Base-by-base conservation (phyloP, 2,888 invertebrate genomes). In the Aproaerema taeniolella region DNA sequence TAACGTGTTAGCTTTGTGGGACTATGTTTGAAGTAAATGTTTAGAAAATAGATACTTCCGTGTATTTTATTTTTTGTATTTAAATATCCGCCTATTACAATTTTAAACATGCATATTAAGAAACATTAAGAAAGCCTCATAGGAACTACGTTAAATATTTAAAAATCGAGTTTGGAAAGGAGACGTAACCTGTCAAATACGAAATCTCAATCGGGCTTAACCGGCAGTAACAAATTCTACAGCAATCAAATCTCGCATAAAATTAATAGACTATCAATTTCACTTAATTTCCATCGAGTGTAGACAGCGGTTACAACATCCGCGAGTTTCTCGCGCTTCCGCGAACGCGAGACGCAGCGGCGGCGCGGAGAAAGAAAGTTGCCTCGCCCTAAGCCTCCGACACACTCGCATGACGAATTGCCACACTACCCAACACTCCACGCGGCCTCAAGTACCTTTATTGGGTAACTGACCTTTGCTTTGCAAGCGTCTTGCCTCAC, bases 391-490 rank as follows among this genome's bases (percentile, higher is more conserved):
- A 68, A 63, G 70, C 74, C 68, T 70, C 53, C 47, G 47, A 51
- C 59, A 57, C 58, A 55, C 59, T 62, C 58, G 53, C 42, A 47
- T 46, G 58, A 59, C 53, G 45, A 49, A 60, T 66, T 62, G 65
- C 67, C 54, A 49, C 62, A 67, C 44, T 31, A 30, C 20, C 33
- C 39, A 38, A 43, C 34, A 42, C 42, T 43, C 38, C 36, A 45
- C 37, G 34, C 31, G 37, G 17, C 20, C 20, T 16, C 12, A 31
- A 33, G 41, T 16, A 50, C 52, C 50, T 45, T 47, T 52, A 60
- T 68, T 66, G 61, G 57, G 67, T 64, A 69, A 69, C 63, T 67
- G 67, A 69, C 71, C 71, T 73, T 72, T 67, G 17, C 38, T 36
- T 54, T 49, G 53, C 12, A 49, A n/a, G 57, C 50, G 55, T 50